Evolutionary conservation across 1,140 invertebrate genomes (phyloP).

Genomic region (Littorina saxatilis): DNA sequence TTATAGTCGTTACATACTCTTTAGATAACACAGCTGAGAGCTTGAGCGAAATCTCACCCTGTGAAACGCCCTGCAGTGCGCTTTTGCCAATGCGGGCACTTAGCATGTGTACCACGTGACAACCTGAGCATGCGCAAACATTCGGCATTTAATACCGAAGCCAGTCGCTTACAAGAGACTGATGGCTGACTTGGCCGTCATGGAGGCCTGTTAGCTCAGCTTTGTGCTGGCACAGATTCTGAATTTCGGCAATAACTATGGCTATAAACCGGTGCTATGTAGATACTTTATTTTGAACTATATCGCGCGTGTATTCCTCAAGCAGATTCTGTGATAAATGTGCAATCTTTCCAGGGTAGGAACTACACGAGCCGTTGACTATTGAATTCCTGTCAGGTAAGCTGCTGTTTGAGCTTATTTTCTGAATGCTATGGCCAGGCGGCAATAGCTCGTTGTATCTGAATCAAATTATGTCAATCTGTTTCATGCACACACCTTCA

Average conservation of each 20-base stretch:
- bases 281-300: constrained; percentile 11
- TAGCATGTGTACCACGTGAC: constrained; percentile 29
- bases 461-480: too few species aligned
- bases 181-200: constrained; percentile 20
- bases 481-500: neutral
- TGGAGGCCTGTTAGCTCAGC: constrained; percentile 31
- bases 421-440: neutral
- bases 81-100: constrained; percentile 15
- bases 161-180: constrained; percentile 16
- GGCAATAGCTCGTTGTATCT: too few species aligned
- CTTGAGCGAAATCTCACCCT: constrained; percentile 11
- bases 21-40: neutral
- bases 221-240: constrained; percentile 17
- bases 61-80: neutral
- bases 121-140: constrained; percentile 15
- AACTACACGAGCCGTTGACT: constrained; percentile 10
- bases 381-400: constrained; percentile 30
- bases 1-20: neutral
- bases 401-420: neutral
- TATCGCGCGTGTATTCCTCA: constrained; percentile 11
- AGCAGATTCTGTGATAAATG: constrained; percentile 29
- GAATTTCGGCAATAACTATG: constrained; percentile 25
- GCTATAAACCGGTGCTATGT: constrained; percentile 23
- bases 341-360: constrained; percentile 28
- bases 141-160: constrained; percentile 30